Evolutionary conservation across 2,113 vertebrate genomes (phyloP).

Genomic region (Pardalotus punctatus): DNA sequence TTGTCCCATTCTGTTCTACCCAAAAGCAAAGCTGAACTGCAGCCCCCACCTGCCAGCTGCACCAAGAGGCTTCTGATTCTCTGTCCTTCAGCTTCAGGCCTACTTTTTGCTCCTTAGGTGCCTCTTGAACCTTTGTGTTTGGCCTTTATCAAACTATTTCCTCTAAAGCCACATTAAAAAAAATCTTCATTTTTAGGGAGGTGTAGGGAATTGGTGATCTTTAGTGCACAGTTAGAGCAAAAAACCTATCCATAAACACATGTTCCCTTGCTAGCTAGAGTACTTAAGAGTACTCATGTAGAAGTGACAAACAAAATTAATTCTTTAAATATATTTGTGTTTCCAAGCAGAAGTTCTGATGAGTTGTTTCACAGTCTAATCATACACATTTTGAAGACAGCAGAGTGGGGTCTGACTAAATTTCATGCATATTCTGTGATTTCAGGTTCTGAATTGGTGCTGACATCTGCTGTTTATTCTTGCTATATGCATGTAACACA

Average conservation of each 20-base stretch:
- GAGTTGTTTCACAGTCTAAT: background rate
- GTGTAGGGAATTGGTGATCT: background rate
- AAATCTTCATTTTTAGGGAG: background rate
- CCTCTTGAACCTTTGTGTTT: background rate
- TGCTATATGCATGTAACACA: background rate
- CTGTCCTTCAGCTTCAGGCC: background rate
- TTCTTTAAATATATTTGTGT: background rate
- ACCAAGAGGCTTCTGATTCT: background rate
- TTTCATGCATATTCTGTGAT: background rate
- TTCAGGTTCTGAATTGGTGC: conserved; percentile 44
- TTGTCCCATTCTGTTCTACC: background rate
- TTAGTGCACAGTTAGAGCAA: background rate
- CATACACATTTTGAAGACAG: background rate
- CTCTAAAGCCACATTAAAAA: background rate
- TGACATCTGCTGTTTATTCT: conserved; percentile 60
- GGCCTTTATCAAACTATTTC: background rate
- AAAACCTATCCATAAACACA: background rate
- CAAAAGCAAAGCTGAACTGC: background rate
- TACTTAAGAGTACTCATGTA: background rate
- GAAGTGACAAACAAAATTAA: background rate
- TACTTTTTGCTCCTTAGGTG: background rate
- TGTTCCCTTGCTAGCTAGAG: background rate
- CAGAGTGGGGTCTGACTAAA: background rate
- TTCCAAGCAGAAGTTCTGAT: background rate
- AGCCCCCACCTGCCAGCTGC: background rate